Percentiles rank a stretch among this genome's conserved stretches.
phyloP scores from a whole-genome alignment of 2,113 vertebrate species.

The Natator depressus region DNA sequence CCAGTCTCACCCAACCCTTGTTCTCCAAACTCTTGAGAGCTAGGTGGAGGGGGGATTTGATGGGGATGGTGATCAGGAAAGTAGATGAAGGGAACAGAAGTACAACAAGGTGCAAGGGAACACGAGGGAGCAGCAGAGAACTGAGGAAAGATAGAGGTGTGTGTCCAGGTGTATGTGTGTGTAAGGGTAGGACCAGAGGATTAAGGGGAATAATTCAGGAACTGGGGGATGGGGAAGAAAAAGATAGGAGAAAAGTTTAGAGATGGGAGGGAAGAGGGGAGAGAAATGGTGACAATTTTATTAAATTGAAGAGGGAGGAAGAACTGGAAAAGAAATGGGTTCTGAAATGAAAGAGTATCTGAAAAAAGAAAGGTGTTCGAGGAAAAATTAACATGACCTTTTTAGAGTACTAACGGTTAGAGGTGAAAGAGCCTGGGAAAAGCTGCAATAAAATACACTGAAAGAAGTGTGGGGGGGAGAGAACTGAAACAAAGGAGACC shows the following conservation, averaged over 20 bases:
- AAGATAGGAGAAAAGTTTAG: not conserved
- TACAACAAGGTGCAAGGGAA: not conserved
- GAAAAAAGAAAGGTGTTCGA: not conserved
- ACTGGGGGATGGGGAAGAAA: fast-evolving
- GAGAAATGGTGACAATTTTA: not conserved
- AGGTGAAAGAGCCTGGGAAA: not conserved
- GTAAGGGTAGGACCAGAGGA: not conserved
- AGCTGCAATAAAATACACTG: not conserved
- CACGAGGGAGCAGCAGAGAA: not conserved
- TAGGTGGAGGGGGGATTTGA: fast-evolving
- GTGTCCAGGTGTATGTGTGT: not conserved
- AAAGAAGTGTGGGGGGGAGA: not conserved
- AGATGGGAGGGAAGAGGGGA: not conserved
- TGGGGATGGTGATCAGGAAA: not conserved
- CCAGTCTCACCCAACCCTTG: fast-evolving
- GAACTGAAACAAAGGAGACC: not conserved
- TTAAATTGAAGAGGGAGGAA: not conserved
- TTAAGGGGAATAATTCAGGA: not conserved
- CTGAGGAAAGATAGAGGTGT: not conserved
- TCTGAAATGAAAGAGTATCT: not conserved
- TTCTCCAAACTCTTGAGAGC: not conserved
- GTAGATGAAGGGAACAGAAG: not conserved
- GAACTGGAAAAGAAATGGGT: not conserved
- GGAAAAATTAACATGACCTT: not conserved
- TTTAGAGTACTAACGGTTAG: not conserved